These are phyloP conservation scores for Tenthredo livida DNA, from an alignment of 2,888 invertebrate genomes.

Conservation along the genomic window DNA sequence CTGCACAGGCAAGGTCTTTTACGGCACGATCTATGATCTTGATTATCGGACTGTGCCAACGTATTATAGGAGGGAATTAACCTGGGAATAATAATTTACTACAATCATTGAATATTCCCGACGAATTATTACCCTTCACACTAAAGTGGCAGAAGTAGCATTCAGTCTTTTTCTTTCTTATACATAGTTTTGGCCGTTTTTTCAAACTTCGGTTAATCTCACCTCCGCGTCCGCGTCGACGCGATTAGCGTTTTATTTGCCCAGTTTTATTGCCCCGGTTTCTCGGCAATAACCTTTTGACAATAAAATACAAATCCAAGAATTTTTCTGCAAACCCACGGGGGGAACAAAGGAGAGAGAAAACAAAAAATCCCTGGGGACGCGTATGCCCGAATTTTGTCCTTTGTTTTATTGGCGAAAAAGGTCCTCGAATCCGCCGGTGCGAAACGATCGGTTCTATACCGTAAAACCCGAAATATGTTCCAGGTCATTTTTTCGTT, in stretches of 20 bases:
- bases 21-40: slow-evolving; percentile 67
- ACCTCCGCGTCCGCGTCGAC: not conserved
- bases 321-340: not conserved
- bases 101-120: slow-evolving; percentile 26
- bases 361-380: not conserved
- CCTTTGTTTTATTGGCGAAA: slow-evolving; percentile 29
- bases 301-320: not conserved
- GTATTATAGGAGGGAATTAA: not conserved
- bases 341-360: not conserved
- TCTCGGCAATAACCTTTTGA: not conserved
- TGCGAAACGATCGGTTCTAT: not conserved
- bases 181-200: too few relatives aligned
- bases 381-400: not conserved
- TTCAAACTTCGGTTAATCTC: too few relatives aligned
- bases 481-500: slow-evolving; percentile 34
- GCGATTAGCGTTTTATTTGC: not conserved
- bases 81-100: slow-evolving; percentile 42
- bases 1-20: slow-evolving; percentile 58
- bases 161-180: too few relatives aligned
- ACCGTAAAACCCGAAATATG: slow-evolving; percentile 8
- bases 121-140: too few relatives aligned
- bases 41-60: slow-evolving; percentile 62
- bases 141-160: too few relatives aligned
- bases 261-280: not conserved
- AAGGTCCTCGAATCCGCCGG: slow-evolving; percentile 13